Evolutionary conservation across 2,888 invertebrate species (phyloP), one percentile per base, ranked within the genome.

Genomic region (Gortyna flavago): DNA sequence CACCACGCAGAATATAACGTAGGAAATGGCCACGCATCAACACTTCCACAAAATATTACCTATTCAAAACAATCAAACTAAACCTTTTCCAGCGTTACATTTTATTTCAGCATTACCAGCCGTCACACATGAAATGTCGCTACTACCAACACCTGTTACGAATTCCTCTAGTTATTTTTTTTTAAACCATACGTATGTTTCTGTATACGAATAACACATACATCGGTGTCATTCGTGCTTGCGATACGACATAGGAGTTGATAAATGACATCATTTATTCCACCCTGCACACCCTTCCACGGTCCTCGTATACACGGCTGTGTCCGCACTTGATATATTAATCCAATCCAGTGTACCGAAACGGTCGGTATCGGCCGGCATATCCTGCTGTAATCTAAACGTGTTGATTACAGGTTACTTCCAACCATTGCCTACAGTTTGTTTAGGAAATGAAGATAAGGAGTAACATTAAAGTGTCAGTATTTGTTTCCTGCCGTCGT

Each of bases 201-300:
- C 77, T 72, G 72, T 83, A 81, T 83, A 82, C 85, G 81, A 81
- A 88, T 87, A 85, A 87, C 72, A 87, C 86, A 88, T 88, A 88
- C 88, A 87, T 87, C 75, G 87, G 79, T 90, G 89, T 90, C 91
- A 90, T 88, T 90, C 88, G 88, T 89, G 86, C 87, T 87, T 86
- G 85, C 90, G 87, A 87, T 88, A 83, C 89, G 83, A 81, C 76
- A 82, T 81, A 85, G 81, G 77, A 85, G 83, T 89, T 92, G 92
- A 92, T 92, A 91, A 90, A 92, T 91, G 90, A 89, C 87, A 86
- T 90, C 90, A 92, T 92, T 90, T 92, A 91, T 92, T 89, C 87
- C 85, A 85, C 81, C 84, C 84, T 89, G 87, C 80, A 89, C 86
- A 87, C 90, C 88, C 78, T 84, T 87, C 81, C 71, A 80, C 74